A percentile compares a stretch with the other conserved stretches of the same genome.
phyloP scores from a whole-genome alignment of 2,797 vertebrate species.

The Vireo griseus region DNA sequence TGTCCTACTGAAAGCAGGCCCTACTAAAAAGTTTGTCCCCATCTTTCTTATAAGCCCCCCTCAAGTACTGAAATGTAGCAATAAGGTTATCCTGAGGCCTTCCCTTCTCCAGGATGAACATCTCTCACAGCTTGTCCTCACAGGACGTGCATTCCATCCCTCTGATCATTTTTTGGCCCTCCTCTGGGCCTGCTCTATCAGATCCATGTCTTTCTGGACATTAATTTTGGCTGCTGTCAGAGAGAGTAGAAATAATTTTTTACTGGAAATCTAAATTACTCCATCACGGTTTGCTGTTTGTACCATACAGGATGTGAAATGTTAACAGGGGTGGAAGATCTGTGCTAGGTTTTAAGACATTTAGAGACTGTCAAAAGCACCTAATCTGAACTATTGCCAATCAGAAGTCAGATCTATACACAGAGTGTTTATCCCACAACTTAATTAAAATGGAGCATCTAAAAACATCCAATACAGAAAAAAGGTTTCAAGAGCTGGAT shows the following conservation, averaged over 20 bases:
- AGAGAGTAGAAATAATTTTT: neutral
- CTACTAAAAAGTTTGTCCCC: neutral
- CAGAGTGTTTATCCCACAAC: neutral
- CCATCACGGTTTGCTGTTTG: neutral
- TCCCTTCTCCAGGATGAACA: neutral
- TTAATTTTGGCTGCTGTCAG: neutral
- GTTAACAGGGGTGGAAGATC: neutral
- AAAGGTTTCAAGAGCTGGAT: neutral
- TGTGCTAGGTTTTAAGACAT: neutral
- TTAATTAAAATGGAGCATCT: neutral
- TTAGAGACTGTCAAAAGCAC: neutral
- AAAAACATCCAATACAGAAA: neutral
- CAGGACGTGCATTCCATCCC: neutral
- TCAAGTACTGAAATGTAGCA: rapidly evolving
- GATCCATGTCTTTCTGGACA: neutral
- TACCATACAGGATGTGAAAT: neutral
- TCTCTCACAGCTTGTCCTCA: neutral
- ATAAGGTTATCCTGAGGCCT: rapidly evolving
- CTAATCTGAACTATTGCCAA: neutral
- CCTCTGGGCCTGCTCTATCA: neutral
- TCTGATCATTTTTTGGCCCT: neutral
- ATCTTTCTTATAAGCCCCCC: neutral
- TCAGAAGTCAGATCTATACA: neutral
- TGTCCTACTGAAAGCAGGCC: neutral
- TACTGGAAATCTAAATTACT: neutral